Conservation (phyloP, 2,888 invertebrate genomes). For the Coecobrya sp. region DNA sequence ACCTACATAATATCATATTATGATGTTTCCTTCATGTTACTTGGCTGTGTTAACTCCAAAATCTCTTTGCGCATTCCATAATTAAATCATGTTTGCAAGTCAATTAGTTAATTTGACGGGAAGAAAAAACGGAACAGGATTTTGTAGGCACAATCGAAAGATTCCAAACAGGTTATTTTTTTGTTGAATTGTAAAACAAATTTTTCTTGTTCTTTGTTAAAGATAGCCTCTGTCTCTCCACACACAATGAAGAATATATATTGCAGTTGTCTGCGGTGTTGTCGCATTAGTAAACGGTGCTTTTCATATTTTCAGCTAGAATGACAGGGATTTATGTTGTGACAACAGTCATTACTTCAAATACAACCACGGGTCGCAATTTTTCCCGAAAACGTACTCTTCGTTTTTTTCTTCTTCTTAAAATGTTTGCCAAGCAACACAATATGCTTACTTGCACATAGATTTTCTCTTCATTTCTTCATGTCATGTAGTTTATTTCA, state of each 20-base stretch:
- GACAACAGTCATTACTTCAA: slow-evolving; percentile 67
- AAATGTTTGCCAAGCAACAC: background rate
- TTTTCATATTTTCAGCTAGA: slow-evolving; percentile 26
- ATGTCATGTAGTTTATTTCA: background rate
- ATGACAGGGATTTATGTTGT: slow-evolving; percentile 80
- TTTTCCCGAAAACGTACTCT: background rate
- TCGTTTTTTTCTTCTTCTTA: background rate
- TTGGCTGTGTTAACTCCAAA: too few relatives aligned
- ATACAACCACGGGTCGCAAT: background rate
- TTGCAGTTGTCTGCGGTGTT: slow-evolving; percentile 16
- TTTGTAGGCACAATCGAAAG: slow-evolving; percentile 13
- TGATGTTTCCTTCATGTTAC: too few relatives aligned
- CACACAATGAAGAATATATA: background rate
- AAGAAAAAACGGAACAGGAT: background rate
- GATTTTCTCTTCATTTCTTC: background rate
- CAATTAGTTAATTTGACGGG: background rate
- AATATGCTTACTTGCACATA: background rate
- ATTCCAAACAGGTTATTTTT: slow-evolving; percentile 26
- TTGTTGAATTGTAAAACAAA: slow-evolving; percentile 5
- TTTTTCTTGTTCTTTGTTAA: slow-evolving; percentile 33
- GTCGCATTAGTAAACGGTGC: slow-evolving; percentile 44
- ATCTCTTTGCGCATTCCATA: background rate
- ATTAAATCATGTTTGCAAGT: background rate
- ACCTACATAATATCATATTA: too few relatives aligned
- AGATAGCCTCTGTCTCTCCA: background rate